Base-by-base conservation (phyloP, 2,888 invertebrate genomes). In the Polymixis flavicincta region DNA sequence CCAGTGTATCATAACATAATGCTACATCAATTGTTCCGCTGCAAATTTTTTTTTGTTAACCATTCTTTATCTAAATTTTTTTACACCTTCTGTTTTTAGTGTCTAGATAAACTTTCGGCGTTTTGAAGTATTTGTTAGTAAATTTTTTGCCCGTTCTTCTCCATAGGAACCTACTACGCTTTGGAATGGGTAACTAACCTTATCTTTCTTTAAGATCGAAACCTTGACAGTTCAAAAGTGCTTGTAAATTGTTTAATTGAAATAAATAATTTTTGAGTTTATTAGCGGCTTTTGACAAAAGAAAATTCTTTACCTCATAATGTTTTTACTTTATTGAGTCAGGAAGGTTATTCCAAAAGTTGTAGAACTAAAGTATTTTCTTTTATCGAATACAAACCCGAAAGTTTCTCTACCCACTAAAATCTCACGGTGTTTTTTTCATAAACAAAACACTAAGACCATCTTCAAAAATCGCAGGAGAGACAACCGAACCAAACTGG, bases 401-500 rank as follows among this genome's bases (percentile, higher is more conserved):
- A 1, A 52, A 50, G n/a, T 22, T 78, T 42, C 1, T 67, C 42
- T 45, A 32, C 13, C 42, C n/a, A 50, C 19, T 67, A 54, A 59
- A 82, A 67, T 28, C 13, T 57, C 59, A 52, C 52, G 52, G 45
- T 19, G 9, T 55, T 11, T 50, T 11, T 50, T 65, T 64, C 4
- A 5, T 0, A 19, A n/a, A 52, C 19, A 67, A 65, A 65, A 70
- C 37, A 71, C n/a, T 79, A 77, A 83, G 17, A 80, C 61, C 13
- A 25, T 17, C 14, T 76, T 76, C 9, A 68, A 60, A 78, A 54
- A 59, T 7, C 55, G 55, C 80, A 93, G 93, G 91, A 83, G 92
- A 93, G 25, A 80, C 88, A 17, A 89, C 90, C 2, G 95, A 93
- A 71, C 89, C 94, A 0, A 92, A 93, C 71, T 97, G 97, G 97